phyloP scores from a whole-genome alignment of 2,113 vertebrate genomes.

The Notarius lentiginosus region DNA sequence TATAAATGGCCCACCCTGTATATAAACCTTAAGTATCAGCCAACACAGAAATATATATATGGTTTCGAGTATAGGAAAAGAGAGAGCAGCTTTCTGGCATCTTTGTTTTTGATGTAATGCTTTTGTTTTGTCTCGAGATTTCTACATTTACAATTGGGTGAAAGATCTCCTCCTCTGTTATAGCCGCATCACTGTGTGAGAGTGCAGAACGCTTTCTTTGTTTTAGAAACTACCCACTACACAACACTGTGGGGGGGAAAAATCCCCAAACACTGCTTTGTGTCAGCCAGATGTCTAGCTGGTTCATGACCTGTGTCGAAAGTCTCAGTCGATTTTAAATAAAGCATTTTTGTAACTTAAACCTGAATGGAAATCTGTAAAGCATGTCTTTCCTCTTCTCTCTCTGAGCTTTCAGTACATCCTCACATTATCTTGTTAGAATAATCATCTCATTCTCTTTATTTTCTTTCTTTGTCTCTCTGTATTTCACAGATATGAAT shows the following conservation, averaged over 20 bases:
- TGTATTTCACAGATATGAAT: slow-evolving; percentile 77
- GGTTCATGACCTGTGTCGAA: background rate
- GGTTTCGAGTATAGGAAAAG: no score
- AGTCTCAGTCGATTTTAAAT: background rate
- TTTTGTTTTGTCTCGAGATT: background rate
- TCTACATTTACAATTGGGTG: background rate
- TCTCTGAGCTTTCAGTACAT: no score
- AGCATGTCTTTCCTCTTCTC: background rate
- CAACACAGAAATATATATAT: no score
- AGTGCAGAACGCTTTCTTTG: background rate
- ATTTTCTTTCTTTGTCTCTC: background rate
- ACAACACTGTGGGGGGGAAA: background rate
- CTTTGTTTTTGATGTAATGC: background rate
- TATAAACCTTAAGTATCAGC: no score
- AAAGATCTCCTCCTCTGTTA: background rate
- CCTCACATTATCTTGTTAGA: background rate
- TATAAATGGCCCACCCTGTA: no score
- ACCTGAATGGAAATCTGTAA: background rate
- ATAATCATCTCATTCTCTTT: background rate
- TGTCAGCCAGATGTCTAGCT: background rate
- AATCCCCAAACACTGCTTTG: no score
- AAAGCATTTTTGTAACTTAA: background rate
- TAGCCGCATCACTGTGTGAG: background rate
- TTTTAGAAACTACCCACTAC: background rate
- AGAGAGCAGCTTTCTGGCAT: no score